Evolutionary conservation across 2,888 invertebrate genomes (phyloP).

Genomic region (Acanthacorydalis orientalis): DNA sequence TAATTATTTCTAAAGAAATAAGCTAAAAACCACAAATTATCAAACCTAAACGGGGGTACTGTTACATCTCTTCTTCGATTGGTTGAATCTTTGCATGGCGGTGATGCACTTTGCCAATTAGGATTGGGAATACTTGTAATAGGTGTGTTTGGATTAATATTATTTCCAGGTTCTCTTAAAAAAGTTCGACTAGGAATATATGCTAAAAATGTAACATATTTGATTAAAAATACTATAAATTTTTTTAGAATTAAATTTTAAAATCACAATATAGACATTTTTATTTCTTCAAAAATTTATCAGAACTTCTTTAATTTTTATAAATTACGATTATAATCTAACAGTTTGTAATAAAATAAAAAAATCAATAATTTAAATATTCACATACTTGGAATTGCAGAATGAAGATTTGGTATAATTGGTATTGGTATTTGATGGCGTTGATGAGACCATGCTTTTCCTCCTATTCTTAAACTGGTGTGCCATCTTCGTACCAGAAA

Average conservation of each 20-base stretch:
- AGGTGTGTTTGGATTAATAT: no score
- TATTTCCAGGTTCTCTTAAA: no score
- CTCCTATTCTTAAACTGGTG: constrained; percentile 36
- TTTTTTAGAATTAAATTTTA: no score
- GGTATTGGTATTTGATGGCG: no score
- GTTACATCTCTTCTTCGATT: not conserved
- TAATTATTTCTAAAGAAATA: no score
- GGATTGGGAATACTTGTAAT: constrained; percentile 9
- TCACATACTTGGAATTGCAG: not conserved
- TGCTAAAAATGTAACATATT: not conserved
- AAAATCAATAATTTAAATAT: not conserved
- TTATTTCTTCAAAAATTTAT: no score
- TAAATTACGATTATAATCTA: not conserved
- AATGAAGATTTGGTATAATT: no score
- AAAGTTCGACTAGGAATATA: no score
- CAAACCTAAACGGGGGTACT: not conserved
- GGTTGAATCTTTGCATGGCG: constrained; percentile 18
- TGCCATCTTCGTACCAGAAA: constrained; percentile 46
- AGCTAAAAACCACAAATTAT: no score
- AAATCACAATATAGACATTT: no score
- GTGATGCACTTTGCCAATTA: constrained; percentile 19
- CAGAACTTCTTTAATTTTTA: no score
- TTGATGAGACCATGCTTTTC: constrained; percentile 18
- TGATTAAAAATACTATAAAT: no score
- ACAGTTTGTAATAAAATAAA: not conserved